These are phyloP conservation scores for Calameuta pallipes DNA, from an alignment of 2,888 invertebrate genomes.

Conservation along the genomic window DNA sequence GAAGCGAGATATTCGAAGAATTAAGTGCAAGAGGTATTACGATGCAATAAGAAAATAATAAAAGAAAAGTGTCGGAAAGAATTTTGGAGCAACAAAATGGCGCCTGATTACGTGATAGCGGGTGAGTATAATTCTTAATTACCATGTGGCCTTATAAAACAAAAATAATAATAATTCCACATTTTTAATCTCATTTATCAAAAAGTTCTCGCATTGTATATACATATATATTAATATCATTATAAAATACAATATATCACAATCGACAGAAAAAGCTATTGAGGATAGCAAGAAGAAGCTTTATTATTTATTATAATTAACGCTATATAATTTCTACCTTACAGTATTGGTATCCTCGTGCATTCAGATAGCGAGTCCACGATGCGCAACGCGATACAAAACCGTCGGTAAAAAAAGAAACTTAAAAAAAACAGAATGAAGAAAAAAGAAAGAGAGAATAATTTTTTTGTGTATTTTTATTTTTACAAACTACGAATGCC, in stretches of 20 bases:
- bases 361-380: constrained; percentile 7
- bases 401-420: constrained; percentile 1
- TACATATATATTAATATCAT: not conserved
- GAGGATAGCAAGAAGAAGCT: not conserved
- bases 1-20: not conserved
- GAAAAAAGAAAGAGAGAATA: not conserved
- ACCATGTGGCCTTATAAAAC: not conserved
- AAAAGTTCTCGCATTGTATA: not conserved
- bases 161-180: not conserved
- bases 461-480: not conserved
- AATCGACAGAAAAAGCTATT: not conserved
- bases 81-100: constrained; percentile 23
- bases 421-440: not conserved
- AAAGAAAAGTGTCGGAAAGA: not conserved
- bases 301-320: not conserved
- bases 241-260: not conserved
- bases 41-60: not conserved
- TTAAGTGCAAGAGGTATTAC: not conserved
- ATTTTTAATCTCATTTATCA: not conserved
- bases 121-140: constrained; percentile 23
- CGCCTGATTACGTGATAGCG: constrained; percentile 35
- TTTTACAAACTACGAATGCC: not conserved
- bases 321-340: not conserved
- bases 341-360: constrained; percentile 2
- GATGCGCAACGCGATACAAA: constrained; percentile 8